phyloP scores from a whole-genome alignment of 2,888 invertebrate genomes.

The Muschampia plurimacula region DNA sequence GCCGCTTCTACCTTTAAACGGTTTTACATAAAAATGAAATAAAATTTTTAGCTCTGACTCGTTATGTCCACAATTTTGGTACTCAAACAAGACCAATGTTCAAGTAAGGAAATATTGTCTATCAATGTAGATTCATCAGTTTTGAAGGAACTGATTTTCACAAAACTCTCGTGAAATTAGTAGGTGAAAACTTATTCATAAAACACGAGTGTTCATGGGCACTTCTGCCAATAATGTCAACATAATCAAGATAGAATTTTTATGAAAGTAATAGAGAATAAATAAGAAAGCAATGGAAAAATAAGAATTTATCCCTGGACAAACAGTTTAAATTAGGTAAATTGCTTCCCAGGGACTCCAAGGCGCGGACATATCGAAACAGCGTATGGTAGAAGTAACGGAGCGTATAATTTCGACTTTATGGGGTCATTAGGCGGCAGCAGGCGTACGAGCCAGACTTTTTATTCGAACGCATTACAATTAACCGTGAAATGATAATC shows the following conservation, averaged over 20 bases:
- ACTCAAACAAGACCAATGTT: no score
- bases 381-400: slow-evolving; percentile 65
- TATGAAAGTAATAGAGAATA: not conserved
- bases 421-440: slow-evolving; percentile 76
- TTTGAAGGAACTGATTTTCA: no score
- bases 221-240: no score
- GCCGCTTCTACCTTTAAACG: no score
- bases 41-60: no score
- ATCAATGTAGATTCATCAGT: no score
- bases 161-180: no score
- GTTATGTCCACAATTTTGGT: no score
- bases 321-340: slow-evolving; percentile 11
- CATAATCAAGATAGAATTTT: not conserved
- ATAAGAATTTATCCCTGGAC: not conserved
- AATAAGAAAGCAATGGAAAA: not conserved
- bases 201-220: no score
- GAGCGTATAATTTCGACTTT: slow-evolving; percentile 78
- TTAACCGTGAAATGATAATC: slow-evolving; percentile 80
- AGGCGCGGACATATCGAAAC: slow-evolving; percentile 27
- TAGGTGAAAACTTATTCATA: no score
- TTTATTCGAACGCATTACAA: slow-evolving; percentile 71
- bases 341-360: slow-evolving; percentile 10
- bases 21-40: no score
- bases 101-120: no score
- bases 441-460: slow-evolving; percentile 62